phyloP scores from a whole-genome alignment of 92 coral and sea anemone species.

The Diadumene lineata region DNA sequence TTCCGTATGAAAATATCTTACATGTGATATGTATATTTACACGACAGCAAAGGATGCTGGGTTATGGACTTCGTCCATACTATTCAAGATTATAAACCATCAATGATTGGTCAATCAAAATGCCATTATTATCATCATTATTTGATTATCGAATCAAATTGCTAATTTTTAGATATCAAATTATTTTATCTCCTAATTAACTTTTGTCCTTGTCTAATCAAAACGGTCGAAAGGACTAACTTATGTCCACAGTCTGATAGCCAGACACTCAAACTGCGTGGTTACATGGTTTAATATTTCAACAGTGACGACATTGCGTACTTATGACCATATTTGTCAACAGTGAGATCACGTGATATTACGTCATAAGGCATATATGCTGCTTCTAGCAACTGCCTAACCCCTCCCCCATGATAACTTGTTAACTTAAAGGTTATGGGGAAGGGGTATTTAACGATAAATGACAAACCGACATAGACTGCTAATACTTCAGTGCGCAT shows the following conservation, averaged over 20 bases:
- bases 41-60: background rate
- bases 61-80: background rate
- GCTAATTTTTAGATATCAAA: background rate
- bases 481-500: background rate
- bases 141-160: background rate
- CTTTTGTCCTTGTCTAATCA: background rate
- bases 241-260: background rate
- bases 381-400: background rate
- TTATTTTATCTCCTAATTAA: background rate
- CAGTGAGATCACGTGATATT: background rate
- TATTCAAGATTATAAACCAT: background rate
- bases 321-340: conserved; percentile 1
- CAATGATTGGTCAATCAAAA: conserved; percentile 6
- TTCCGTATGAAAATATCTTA: conserved; percentile 48
- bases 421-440: background rate
- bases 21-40: conserved; percentile 15
- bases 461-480: background rate
- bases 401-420: background rate
- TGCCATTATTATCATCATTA: too few relatives aligned
- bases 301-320: background rate
- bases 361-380: background rate
- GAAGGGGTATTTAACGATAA: background rate
- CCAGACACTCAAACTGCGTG: background rate
- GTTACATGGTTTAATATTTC: background rate
- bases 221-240: background rate